Conservation (phyloP, 1,140 invertebrate genomes). For the Nephotettix cincticeps region DNA sequence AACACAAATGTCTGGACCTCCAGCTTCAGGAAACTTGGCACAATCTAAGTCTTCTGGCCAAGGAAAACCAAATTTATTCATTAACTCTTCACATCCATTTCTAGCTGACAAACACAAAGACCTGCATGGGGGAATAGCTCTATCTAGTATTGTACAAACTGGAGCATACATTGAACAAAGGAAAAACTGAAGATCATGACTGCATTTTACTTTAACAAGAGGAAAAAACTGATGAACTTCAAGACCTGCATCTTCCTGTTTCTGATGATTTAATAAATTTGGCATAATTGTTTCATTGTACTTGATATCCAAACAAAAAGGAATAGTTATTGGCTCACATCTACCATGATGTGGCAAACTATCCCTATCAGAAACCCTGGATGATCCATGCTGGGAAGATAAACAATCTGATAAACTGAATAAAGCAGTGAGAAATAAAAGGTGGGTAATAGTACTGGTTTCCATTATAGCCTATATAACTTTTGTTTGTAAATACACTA, state of each 20-base stretch:
- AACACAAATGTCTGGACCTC: slow-evolving; percentile 73
- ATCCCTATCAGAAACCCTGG: slow-evolving; percentile 26
- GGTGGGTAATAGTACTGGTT: not conserved
- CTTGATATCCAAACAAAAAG: slow-evolving; percentile 86
- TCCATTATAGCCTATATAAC: too few species aligned
- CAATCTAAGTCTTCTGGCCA: slow-evolving; percentile 96
- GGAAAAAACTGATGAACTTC: slow-evolving; percentile 94
- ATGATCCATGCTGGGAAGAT: slow-evolving; percentile 25
- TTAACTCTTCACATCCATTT: slow-evolving; percentile 85
- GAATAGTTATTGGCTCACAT: slow-evolving; percentile 91
- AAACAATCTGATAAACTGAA: not conserved
- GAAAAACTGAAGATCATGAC: slow-evolving; percentile 91
- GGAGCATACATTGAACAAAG: slow-evolving; percentile 95
- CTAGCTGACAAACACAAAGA: slow-evolving; percentile 86
- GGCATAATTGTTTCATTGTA: slow-evolving; percentile 98
- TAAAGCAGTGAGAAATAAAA: not conserved
- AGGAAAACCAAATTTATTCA: slow-evolving; percentile 89
- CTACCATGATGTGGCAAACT: slow-evolving; percentile 69
- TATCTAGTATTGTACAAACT: slow-evolving; percentile 90
- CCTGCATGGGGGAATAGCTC: slow-evolving; percentile 88
- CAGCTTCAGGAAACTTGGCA: slow-evolving; percentile 79
- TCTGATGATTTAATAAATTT: slow-evolving; percentile 89
- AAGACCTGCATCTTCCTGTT: slow-evolving; percentile 91
- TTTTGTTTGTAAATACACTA: too few species aligned
- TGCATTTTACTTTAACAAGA: slow-evolving; percentile 95